A percentile compares a stretch with the other conserved stretches of the same genome.
phyloP scores from a whole-genome alignment of 2,113 vertebrate species.

The Thryonomys swinderianus region DNA sequence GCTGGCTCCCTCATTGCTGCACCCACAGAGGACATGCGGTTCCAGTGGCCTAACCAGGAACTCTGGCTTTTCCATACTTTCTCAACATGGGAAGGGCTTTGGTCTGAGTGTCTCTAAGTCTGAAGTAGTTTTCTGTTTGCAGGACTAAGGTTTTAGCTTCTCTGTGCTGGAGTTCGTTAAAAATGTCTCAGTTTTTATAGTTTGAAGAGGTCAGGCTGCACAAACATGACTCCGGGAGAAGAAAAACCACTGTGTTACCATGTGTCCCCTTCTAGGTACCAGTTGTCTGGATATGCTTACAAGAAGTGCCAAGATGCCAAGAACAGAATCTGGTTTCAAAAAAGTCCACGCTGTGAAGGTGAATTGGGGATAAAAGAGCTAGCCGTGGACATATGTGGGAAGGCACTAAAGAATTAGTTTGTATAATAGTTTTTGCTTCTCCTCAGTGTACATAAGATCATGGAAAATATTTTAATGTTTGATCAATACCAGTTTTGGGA shows the following conservation, averaged over 20 bases:
- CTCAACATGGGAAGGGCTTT: neutral
- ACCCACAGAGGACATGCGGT: neutral
- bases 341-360: constrained; percentile 69
- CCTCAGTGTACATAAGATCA: neutral
- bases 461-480: constrained; percentile 4
- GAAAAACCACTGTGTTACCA: neutral
- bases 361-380: neutral
- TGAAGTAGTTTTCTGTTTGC: constrained; percentile 22
- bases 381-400: neutral
- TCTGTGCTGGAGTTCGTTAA: neutral
- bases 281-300: constrained; percentile 25
- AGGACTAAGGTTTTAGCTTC: neutral
- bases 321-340: constrained; percentile 67
- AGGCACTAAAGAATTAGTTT: neutral
- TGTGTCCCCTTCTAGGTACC: constrained; percentile 63
- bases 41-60: neutral
- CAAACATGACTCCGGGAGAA: neutral
- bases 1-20: neutral
- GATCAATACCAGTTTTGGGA: neutral
- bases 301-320: constrained; percentile 66
- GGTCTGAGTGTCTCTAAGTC: neutral
- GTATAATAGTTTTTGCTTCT: neutral
- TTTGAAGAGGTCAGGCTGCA: neutral
- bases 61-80: neutral
- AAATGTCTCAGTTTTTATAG: neutral